Base-by-base conservation (phyloP, 2,113 vertebrate genomes). In the Pedetes capensis region DNA sequence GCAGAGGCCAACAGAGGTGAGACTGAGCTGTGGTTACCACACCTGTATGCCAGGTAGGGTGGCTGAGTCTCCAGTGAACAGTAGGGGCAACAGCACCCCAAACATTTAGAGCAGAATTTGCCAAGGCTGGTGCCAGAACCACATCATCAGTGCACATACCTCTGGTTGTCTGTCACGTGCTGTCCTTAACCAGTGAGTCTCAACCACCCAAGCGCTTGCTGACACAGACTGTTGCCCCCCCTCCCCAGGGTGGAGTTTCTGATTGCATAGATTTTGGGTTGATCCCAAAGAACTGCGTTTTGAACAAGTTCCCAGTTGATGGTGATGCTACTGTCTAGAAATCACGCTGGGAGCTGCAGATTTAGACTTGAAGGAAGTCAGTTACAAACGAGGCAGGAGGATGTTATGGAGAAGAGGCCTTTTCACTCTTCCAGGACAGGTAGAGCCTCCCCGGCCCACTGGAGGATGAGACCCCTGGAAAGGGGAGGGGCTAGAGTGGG, bases 21-120 rank as follows among this genome's bases (percentile, higher is more conserved):
- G n/a, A n/a, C 66, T 32, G 22, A 59, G 8, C n/a, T 51, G 20
- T 5, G 2, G 71, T 51, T 17, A 59, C 25, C 57, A 23, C 6
- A 13, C 23, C 7, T 61, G 9, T 0, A 1, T 13, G 5, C 34
- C 2, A 39, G 34, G 47, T 20, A 18, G 51, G 66, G 27, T 44
- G 11, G 4, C 0, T 13, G 37, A 63, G 55, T 47, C 11, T 44
- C 47, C 29, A 63, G 9, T 13, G 68, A 47, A 22, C 5, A 14
- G 5, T 12, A 20, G 5, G 8, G 63, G 63, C 37, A 57, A 42
- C 32, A 49, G 51, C 42, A 32, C 17, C 23, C 39, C 34, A 37
- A 75, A 34, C 22, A 9, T 57, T 42, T 16, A 22, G 59, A 55
- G 47, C 27, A 61, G 20, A 53, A 16, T 55, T 61, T 68, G 91